Evolutionary conservation across 2,888 invertebrate species (phyloP).

Genomic region (Tetranychus piercei): DNA sequence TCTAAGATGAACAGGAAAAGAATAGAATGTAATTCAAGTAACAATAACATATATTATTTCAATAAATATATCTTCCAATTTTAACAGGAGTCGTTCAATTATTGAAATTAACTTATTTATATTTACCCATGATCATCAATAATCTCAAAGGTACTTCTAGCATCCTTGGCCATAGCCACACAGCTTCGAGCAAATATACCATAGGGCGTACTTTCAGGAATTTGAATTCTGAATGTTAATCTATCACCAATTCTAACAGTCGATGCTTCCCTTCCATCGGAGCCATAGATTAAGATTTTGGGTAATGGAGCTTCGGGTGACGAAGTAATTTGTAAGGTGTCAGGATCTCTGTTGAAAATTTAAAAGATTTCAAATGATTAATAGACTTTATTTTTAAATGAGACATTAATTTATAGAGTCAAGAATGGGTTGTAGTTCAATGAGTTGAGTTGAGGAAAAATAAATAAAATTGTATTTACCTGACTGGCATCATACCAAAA

Average conservation of each 20-base stretch:
- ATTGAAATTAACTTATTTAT: neutral
- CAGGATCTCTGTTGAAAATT: conserved; percentile 45
- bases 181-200: conserved; percentile 88
- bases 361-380: neutral
- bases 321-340: conserved; percentile 86
- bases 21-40: neutral
- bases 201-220: conserved; percentile 86
- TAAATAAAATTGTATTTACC: conserved; percentile 36
- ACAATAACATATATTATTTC: neutral
- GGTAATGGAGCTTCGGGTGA: conserved; percentile 86
- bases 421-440: neutral
- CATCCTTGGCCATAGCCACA: conserved; percentile 90
- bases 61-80: no score
- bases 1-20: conserved; percentile 34
- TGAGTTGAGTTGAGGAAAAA: neutral
- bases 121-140: conserved; percentile 73
- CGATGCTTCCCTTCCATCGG: conserved; percentile 66
- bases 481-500: conserved; percentile 91
- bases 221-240: conserved; percentile 83
- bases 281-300: conserved; percentile 73
- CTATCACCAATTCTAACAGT: conserved; percentile 85
- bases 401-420: neutral
- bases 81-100: neutral
- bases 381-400: neutral
- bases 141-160: conserved; percentile 84